Percentiles rank a stretch among this genome's conserved stretches.
Conservation (phyloP, 2,888 invertebrate genomes). For the Lasioglossum morio region DNA sequence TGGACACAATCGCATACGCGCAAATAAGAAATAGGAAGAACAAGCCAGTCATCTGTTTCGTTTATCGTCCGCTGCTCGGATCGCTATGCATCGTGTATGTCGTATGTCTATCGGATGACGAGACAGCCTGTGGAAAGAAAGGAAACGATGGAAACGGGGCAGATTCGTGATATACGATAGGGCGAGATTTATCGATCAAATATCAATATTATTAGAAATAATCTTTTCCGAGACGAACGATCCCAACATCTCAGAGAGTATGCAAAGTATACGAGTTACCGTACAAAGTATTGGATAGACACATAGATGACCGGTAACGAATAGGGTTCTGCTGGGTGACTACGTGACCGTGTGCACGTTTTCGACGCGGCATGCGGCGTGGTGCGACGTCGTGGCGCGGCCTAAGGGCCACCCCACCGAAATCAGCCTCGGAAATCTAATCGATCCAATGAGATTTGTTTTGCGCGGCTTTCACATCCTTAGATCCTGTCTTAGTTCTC, state of each 20-base stretch:
- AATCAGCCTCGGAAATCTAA: neutral
- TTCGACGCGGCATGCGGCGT: neutral
- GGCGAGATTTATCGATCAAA: neutral
- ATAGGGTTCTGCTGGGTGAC: neutral
- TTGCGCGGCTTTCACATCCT: neutral
- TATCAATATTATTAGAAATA: too few species aligned
- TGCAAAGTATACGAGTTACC: neutral
- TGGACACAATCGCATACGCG: constrained; percentile 44
- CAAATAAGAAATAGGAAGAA: neutral
- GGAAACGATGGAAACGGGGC: neutral
- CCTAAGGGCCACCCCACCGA: neutral
- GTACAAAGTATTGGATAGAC: neutral
- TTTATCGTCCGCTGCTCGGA: neutral
- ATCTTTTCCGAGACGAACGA: neutral
- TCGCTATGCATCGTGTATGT: neutral
- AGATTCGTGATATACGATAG: neutral
- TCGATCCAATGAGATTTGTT: neutral
- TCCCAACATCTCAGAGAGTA: neutral
- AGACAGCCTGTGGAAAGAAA: neutral
- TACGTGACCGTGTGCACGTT: constrained; percentile 40
- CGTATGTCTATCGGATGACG: neutral
- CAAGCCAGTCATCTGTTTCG: neutral
- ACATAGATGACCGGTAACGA: neutral
- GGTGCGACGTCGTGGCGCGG: neutral
- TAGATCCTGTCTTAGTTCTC: neutral